Percentiles rank a stretch among this genome's conserved stretches.
Conservation (phyloP, 2,797 vertebrate species). For the Macropodus opercularis region DNA sequence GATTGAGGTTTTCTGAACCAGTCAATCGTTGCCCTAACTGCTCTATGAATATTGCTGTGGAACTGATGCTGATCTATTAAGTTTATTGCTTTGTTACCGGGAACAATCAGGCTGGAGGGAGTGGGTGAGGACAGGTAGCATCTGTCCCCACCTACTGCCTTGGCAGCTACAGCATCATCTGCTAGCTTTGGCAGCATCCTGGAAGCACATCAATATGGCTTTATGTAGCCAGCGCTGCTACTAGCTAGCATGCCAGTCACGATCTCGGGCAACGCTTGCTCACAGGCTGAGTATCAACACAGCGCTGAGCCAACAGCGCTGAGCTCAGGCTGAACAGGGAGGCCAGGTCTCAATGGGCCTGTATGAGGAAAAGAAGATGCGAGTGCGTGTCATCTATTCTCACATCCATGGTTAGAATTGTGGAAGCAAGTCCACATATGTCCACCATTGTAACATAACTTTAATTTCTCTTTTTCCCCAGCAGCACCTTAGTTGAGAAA, state of each 20-base stretch:
- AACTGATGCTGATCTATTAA: constrained; percentile 79
- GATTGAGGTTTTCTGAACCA: constrained; percentile 36
- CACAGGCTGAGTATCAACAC: constrained; percentile 74
- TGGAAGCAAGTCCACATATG: constrained; percentile 55
- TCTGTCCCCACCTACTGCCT: constrained; percentile 87
- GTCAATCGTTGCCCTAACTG: constrained; percentile 69
- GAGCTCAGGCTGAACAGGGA: constrained; percentile 72
- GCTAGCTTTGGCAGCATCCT: constrained; percentile 84
- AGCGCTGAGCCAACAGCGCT: constrained; percentile 76
- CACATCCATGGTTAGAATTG: constrained; percentile 64
- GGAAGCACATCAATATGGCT: constrained; percentile 86
- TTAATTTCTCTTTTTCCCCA: constrained; percentile 31
- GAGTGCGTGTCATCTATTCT: constrained; percentile 72
- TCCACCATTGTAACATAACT: constrained; percentile 50
- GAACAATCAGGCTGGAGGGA: constrained; percentile 82
- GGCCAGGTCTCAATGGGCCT: constrained; percentile 71
- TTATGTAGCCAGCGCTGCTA: constrained; percentile 81
- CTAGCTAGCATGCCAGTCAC: constrained; percentile 84
- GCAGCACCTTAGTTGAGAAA: constrained; percentile 36
- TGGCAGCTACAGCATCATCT: constrained; percentile 84
- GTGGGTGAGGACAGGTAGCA: constrained; percentile 84
- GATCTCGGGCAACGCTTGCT: constrained; percentile 74
- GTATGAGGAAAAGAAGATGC: constrained; percentile 55
- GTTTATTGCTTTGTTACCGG: constrained; percentile 83
- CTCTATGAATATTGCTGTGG: constrained; percentile 71